Evolutionary conservation across 2,113 vertebrate species (phyloP).

Genomic region (Sceloporus tristichus): DNA sequence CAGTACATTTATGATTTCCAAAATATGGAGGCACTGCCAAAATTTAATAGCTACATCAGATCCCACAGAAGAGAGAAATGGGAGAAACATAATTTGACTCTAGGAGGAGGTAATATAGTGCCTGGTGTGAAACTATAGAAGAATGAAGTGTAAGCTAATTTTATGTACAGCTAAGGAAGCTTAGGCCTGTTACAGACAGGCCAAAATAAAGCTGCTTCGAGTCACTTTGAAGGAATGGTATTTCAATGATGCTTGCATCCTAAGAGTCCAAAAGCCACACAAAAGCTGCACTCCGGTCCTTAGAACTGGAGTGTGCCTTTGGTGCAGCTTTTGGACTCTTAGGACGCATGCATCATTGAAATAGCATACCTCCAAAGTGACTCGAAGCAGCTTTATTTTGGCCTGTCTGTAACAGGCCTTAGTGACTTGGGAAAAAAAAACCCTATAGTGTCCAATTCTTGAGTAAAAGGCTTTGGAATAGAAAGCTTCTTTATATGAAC

Average conservation of each 20-base stretch:
- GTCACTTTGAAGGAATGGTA: too few relatives aligned
- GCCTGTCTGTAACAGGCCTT: too few relatives aligned
- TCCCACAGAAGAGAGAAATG: background rate
- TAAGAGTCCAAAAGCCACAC: too few relatives aligned
- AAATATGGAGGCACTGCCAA: background rate
- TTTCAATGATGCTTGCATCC: too few relatives aligned
- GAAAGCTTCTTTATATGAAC: background rate
- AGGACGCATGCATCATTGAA: too few relatives aligned
- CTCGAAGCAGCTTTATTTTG: too few relatives aligned
- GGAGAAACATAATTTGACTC: background rate
- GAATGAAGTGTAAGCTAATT: background rate
- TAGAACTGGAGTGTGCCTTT: too few relatives aligned
- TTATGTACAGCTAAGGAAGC: background rate
- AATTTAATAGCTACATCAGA: constrained; percentile 34
- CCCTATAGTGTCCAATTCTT: background rate
- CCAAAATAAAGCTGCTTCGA: too few relatives aligned
- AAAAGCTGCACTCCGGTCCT: too few relatives aligned
- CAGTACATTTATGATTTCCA: constrained; percentile 17
- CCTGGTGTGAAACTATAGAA: background rate
- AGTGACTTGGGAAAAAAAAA: background rate
- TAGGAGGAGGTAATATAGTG: background rate
- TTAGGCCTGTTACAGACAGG: too few relatives aligned
- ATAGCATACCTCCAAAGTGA: too few relatives aligned
- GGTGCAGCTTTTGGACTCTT: too few relatives aligned
- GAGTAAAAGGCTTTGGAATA: constrained; percentile 1